phyloP scores from a whole-genome alignment of 2,888 invertebrate genomes.

The Dynastes maya region DNA sequence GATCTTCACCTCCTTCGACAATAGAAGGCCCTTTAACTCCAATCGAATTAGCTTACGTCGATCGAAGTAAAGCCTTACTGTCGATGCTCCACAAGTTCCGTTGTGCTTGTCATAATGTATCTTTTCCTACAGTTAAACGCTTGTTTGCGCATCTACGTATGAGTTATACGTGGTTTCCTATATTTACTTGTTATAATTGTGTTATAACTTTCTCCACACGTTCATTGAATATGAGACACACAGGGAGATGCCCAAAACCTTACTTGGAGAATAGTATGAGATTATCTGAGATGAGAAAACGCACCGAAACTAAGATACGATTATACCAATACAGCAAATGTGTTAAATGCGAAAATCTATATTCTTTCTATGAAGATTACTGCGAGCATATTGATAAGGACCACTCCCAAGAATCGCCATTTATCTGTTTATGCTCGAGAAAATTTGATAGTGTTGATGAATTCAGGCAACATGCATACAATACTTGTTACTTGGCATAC shows the following conservation, averaged over 20 bases:
- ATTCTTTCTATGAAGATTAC: conserved; percentile 66
- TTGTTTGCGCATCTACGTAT: conserved; percentile 66
- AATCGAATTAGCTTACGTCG: conserved; percentile 66
- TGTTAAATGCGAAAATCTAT: conserved; percentile 65
- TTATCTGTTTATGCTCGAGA: conserved; percentile 61
- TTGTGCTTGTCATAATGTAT: conserved; percentile 67
- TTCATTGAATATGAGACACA: conserved; percentile 65
- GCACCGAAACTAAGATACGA: conserved; percentile 65
- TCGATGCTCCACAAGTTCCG: conserved; percentile 63
- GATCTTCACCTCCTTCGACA: conserved; percentile 52
- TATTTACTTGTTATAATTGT: conserved; percentile 78
- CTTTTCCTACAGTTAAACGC: conserved; percentile 63
- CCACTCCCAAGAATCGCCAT: conserved; percentile 59
- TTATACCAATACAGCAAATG: conserved; percentile 68
- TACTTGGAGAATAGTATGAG: conserved; percentile 63
- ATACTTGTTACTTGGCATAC: conserved; percentile 65
- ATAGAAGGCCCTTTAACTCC: conserved; percentile 62
- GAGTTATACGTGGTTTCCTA: conserved; percentile 72
- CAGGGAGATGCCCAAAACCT: conserved; percentile 60
- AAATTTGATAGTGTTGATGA: conserved; percentile 64
- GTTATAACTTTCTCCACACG: conserved; percentile 73
- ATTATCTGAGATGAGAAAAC: conserved; percentile 63
- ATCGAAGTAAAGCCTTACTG: conserved; percentile 66
- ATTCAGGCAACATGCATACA: conserved; percentile 65
- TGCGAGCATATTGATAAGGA: conserved; percentile 66